Conservation (phyloP, 1,140 invertebrate genomes). For the Rhyzopertha dominica region DNA sequence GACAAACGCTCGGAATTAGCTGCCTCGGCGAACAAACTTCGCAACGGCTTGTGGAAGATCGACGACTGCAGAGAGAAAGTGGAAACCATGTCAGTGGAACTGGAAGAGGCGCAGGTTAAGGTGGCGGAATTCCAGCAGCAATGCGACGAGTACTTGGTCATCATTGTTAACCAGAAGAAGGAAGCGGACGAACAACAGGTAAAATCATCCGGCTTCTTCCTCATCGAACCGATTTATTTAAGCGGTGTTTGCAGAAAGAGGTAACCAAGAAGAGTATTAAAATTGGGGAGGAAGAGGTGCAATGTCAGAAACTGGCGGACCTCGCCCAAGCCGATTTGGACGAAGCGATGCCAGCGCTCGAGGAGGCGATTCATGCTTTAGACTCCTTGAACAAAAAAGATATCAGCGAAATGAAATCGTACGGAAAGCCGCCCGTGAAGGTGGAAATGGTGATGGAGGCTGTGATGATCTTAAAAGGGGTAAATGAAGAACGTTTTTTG, state of each 20-base stretch:
- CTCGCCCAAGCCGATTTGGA: slow-evolving; percentile 74
- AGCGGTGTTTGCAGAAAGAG: slow-evolving; percentile 48
- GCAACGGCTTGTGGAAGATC: slow-evolving; percentile 73
- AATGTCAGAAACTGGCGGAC: slow-evolving; percentile 72
- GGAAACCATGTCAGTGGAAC: slow-evolving; percentile 70
- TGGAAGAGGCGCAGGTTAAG: slow-evolving; percentile 71
- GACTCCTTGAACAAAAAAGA: slow-evolving; percentile 81
- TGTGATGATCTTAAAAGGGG: slow-evolving; percentile 74
- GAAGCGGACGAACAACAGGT: slow-evolving; percentile 71
- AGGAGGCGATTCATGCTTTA: slow-evolving; percentile 70
- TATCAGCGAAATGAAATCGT: slow-evolving; percentile 82
- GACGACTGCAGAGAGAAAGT: slow-evolving; percentile 71
- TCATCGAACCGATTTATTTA: slow-evolving; percentile 14
- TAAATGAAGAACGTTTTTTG: slow-evolving; percentile 21
- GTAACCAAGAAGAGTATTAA: slow-evolving; percentile 61
- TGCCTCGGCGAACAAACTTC: slow-evolving; percentile 64
- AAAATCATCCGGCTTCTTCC: slow-evolving; percentile 12
- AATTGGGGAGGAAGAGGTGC: slow-evolving; percentile 73
- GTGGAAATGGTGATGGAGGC: slow-evolving; percentile 88
- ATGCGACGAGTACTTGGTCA: slow-evolving; percentile 70
- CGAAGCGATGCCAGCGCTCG: slow-evolving; percentile 76
- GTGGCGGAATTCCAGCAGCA: slow-evolving; percentile 65
- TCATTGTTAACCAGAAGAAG: slow-evolving; percentile 69
- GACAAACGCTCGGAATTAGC: slow-evolving; percentile 66
- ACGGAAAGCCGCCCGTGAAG: slow-evolving; percentile 72